These are phyloP conservation scores for Geodia barretti DNA, from an alignment of 37 sponge, comb jelly and placozoan species.

Conservation along the genomic window DNA sequence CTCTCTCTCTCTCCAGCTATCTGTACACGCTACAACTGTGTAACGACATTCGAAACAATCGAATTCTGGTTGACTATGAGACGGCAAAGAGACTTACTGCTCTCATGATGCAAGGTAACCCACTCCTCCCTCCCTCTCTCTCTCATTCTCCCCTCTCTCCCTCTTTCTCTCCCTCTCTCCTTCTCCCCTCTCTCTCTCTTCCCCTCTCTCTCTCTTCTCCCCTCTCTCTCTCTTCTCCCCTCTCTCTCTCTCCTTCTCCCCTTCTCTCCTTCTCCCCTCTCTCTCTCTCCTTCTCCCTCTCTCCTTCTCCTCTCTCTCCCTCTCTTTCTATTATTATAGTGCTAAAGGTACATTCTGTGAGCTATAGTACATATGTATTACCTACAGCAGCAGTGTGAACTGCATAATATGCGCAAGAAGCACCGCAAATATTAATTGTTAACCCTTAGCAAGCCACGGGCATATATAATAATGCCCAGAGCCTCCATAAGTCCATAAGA, in stretches of 20 bases:
- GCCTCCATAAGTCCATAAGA: too few species aligned
- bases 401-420: too few species aligned
- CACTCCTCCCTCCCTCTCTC: slow-evolving; percentile 25
- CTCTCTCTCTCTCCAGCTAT: slow-evolving; percentile 28
- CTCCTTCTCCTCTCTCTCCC: slow-evolving; percentile 18
- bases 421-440: too few species aligned
- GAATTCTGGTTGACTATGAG: slow-evolving; percentile 53
- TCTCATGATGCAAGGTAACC: slow-evolving; percentile 67
- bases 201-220: slow-evolving; percentile 24
- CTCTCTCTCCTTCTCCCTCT: slow-evolving; percentile 9
- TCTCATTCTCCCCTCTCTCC: background rate
- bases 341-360: too few species aligned
- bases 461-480: too few species aligned
- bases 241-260: slow-evolving; percentile 17
- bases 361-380: too few species aligned
- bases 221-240: slow-evolving; percentile 26
- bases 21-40: slow-evolving; percentile 72
- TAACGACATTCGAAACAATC: slow-evolving; percentile 60
- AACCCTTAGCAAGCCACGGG: too few species aligned
- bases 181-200: slow-evolving; percentile 16
- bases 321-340: slow-evolving; percentile 27
- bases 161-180: slow-evolving; percentile 19
- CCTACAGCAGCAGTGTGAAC: too few species aligned
- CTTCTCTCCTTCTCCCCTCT: slow-evolving; percentile 10
- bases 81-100: slow-evolving; percentile 58